Evolutionary conservation across 2,797 vertebrate species (phyloP), one percentile per base, ranked within the genome.

Genomic region (Tarsius wallacei): DNA sequence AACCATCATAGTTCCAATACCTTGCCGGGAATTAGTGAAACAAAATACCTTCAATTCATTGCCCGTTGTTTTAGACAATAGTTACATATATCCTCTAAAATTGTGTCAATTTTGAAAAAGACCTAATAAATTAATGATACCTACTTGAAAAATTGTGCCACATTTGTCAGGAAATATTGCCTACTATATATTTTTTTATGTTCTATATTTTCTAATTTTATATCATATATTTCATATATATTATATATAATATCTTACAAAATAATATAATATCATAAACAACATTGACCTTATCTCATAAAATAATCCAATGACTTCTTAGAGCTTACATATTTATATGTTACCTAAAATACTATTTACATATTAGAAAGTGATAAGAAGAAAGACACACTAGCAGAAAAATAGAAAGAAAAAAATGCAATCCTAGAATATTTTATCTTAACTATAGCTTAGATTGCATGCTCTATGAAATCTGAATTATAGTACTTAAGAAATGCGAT

Each of bases 1-100:
- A 97, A 66, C 42, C 15, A 28, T 80, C 47, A 49, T 73, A n/a
- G 9, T 82, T 88, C 21, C 7, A 55, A 87, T 73, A 55, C 3
- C 24, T 87, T 90, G 17, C 49, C 63, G 55, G 53, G 42, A 93
- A 86, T 66, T 93, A 85, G 22, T n/a, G 73, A 90, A 83, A 76
- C 5, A 89, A 87, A 89, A 95, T 78, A 17, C 21, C 36, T 47
- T 80, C n/a, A 55, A 31, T 80, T n/a, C 7, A 68, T 22, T 91
- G 21, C 22, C 0, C 5, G 14, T 76, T 87, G 21, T 8, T 77
- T 94, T 64, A 51, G 5, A 77, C 21, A 90, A 74, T 36, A 2
- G 28, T 93, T 91, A 63, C 4, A 26, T 73, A 49, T 63, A 22
- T 81, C 15, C 10, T 1, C n/a, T 81, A 51, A 74, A 81, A 89